These are phyloP conservation scores for Premnoplex brunnescens DNA, from an alignment of 2,797 vertebrate genomes.

Conservation along the genomic window DNA sequence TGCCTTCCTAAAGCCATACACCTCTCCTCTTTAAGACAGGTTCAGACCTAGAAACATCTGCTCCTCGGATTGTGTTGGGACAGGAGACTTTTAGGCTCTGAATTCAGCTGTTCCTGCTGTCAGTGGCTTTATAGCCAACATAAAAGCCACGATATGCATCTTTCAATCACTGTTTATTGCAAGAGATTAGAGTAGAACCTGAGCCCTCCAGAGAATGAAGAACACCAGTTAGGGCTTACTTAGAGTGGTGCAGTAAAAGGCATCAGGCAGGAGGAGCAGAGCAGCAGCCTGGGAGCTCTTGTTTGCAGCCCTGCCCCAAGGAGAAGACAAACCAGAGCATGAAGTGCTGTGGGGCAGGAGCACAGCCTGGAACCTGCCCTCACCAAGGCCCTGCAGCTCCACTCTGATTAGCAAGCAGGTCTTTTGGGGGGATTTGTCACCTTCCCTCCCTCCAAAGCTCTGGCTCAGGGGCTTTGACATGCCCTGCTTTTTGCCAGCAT, in stretches of 20 bases:
- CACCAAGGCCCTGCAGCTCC: neutral
- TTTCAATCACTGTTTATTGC: neutral
- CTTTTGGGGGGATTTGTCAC: neutral
- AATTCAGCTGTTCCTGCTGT: neutral
- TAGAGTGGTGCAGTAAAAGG: neutral
- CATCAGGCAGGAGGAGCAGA: neutral
- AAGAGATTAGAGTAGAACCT: neutral
- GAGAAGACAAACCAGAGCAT: neutral
- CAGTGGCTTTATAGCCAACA: neutral
- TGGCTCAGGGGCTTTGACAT: neutral
- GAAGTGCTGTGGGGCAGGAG: neutral
- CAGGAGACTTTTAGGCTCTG: neutral
- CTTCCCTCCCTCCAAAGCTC: neutral
- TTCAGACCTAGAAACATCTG: neutral
- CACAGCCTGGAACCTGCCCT: neutral
- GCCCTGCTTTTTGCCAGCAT: neutral
- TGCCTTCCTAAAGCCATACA: accelerated
- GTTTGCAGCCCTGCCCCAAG: neutral
- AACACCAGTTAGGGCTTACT: neutral
- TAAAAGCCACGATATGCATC: neutral
- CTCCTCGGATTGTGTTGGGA: neutral
- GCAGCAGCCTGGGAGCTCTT: neutral
- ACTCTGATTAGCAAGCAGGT: neutral
- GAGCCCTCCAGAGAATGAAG: neutral
- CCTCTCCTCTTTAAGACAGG: neutral